A percentile compares a stretch with the other conserved stretches of the same genome.
These are phyloP conservation scores for Esox lucius DNA, from an alignment of 2,797 vertebrate species.

Conservation along the genomic window DNA sequence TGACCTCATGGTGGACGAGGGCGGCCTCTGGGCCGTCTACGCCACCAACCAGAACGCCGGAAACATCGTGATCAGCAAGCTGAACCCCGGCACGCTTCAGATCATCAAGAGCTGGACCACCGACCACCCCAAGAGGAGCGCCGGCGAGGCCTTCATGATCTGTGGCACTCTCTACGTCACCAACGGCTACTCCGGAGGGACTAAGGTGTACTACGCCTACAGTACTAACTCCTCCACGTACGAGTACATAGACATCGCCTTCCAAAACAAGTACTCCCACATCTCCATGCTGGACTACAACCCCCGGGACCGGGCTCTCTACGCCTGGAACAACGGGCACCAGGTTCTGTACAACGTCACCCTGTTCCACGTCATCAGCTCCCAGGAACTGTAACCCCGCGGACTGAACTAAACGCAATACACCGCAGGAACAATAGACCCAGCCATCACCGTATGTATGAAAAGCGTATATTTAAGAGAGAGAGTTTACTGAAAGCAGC, in stretches of 20 bases:
- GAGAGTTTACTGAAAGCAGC: slow-evolving; percentile 41
- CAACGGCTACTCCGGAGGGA: slow-evolving; percentile 94
- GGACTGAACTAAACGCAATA: slow-evolving; percentile 33
- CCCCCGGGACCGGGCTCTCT: slow-evolving; percentile 93
- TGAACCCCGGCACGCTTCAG: slow-evolving; percentile 92
- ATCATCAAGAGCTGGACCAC: slow-evolving; percentile 94
- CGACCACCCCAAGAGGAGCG: slow-evolving; percentile 94
- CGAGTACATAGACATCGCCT: slow-evolving; percentile 96
- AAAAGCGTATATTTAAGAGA: slow-evolving; percentile 59
- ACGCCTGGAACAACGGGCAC: slow-evolving; percentile 98
- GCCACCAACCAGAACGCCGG: slow-evolving; percentile 98
- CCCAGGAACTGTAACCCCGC: slow-evolving; percentile 86
- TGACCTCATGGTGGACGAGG: slow-evolving; percentile 97
- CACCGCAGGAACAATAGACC: slow-evolving; percentile 33
- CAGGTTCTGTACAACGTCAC: slow-evolving; percentile 97
- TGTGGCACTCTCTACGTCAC: slow-evolving; percentile 96
- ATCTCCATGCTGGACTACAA: slow-evolving; percentile 99
- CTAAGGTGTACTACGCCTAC: slow-evolving; percentile 97
- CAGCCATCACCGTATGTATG: slow-evolving; percentile 59
- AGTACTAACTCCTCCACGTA: slow-evolving; percentile 98
- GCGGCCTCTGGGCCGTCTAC: slow-evolving; percentile 94
- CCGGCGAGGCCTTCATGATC: slow-evolving; percentile 97
- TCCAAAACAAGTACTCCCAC: slow-evolving; percentile 96
- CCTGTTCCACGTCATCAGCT: slow-evolving; percentile 94
- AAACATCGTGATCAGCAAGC: slow-evolving; percentile 95